These are phyloP conservation scores for Otocyon megalotis DNA, from an alignment of 2,113 vertebrate genomes.

Conservation along the genomic window DNA sequence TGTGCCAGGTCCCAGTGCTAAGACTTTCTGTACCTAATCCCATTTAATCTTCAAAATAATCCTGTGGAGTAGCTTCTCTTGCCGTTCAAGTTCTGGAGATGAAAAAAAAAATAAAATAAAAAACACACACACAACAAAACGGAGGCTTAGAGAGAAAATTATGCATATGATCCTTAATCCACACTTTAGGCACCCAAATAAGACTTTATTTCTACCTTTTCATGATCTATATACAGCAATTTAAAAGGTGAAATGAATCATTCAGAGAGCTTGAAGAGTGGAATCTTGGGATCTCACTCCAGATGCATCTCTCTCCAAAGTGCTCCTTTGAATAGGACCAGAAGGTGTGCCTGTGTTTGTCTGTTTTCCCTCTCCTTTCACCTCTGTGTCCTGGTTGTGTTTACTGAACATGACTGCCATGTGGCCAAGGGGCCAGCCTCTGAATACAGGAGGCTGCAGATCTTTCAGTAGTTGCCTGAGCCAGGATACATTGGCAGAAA, in stretches of 20 bases:
- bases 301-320: not conserved
- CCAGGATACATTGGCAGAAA: slow-evolving; percentile 63
- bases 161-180: not conserved
- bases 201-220: not conserved
- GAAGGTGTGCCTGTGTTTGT: not conserved
- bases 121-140: not conserved
- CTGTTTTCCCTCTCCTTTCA: not conserved
- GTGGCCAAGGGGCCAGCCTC: slow-evolving; percentile 12
- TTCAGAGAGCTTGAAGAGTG: not conserved
- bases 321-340: not conserved
- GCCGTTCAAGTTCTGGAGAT: not conserved
- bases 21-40: not conserved
- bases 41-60: not conserved
- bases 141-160: not conserved
- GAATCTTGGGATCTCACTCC: not conserved
- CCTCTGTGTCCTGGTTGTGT: not conserved
- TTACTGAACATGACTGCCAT: not conserved
- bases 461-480: not conserved
- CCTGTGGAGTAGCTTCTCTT: not conserved
- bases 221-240: accelerated
- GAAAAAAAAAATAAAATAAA: not conserved
- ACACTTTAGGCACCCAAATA: not conserved
- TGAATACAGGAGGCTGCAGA: not conserved
- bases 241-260: not conserved
- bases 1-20: not conserved